These are phyloP conservation scores for Albula glossodonta DNA, from an alignment of 2,113 vertebrate genomes.

Conservation along the genomic window DNA sequence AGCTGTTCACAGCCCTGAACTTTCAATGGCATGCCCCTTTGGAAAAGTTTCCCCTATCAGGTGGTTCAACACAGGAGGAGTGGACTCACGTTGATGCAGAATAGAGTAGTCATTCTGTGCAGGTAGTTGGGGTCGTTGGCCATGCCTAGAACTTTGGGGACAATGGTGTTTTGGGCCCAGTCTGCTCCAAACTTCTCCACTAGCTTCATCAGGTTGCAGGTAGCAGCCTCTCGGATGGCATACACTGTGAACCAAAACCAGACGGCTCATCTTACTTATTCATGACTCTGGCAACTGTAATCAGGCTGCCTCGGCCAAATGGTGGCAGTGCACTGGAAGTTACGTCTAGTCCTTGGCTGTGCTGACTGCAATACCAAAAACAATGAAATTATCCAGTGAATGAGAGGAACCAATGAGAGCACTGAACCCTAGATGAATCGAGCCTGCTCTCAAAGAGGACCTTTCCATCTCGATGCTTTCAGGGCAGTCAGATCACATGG, in stretches of 20 bases:
- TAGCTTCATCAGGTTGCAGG: conserved; percentile 85
- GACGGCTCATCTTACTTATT: background rate
- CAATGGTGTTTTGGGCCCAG: conserved; percentile 87
- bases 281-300: background rate
- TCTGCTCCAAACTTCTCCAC: conserved; percentile 88
- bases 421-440: background rate
- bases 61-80: no score
- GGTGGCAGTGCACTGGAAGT: no score
- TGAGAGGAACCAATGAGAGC: background rate
- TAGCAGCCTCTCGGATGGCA: conserved; percentile 85
- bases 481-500: background rate
- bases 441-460: background rate
- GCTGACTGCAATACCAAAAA: background rate
- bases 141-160: conserved; percentile 88
- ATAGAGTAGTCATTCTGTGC: conserved; percentile 89
- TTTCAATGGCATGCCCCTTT: no score
- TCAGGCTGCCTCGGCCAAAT: background rate
- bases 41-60: background rate
- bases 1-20: no score
- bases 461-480: no score
- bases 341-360: background rate
- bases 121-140: conserved; percentile 87
- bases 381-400: background rate
- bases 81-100: conserved; percentile 85
- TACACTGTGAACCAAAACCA: conserved; percentile 68